phyloP scores from a whole-genome alignment of 1,140 invertebrate species.

The Meloidogyne floridensis region DNA sequence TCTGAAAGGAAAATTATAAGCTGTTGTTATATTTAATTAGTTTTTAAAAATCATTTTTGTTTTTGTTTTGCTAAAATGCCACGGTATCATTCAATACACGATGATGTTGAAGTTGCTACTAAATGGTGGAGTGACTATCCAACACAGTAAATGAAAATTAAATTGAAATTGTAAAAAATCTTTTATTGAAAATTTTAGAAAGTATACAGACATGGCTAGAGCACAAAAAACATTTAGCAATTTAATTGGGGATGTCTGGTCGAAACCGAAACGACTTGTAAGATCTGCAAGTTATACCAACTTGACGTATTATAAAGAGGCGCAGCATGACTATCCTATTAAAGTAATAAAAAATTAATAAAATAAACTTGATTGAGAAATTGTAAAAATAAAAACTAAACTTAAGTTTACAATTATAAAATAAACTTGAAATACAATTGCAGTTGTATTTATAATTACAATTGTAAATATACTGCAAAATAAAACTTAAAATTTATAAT shows the following conservation, averaged over 20 bases:
- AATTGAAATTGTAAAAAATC: too few relatives aligned
- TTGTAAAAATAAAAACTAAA: too few relatives aligned
- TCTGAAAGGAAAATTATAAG: neutral
- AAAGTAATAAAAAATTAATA: constrained; percentile 32
- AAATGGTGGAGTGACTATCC: constrained; percentile 65
- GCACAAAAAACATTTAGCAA: constrained; percentile 57
- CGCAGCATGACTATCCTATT: constrained; percentile 62
- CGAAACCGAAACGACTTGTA: constrained; percentile 60
- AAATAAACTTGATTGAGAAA: neutral
- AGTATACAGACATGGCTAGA: constrained; percentile 62
- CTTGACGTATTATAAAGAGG: constrained; percentile 62
- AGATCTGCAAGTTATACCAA: constrained; percentile 64
- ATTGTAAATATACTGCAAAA: neutral
- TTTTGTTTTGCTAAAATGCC: constrained; percentile 35
- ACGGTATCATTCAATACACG: constrained; percentile 56
- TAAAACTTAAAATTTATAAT: neutral
- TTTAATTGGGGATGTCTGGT: constrained; percentile 60
- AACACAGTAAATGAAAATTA: constrained; percentile 35
- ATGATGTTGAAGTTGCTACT: constrained; percentile 58
- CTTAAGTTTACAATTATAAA: too few relatives aligned
- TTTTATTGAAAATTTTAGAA: constrained; percentile 36
- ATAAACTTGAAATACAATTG: too few relatives aligned
- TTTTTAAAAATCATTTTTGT: neutral
- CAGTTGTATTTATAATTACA: too few relatives aligned
- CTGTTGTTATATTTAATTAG: neutral